Evolutionary conservation across 2,113 vertebrate genomes (phyloP).

Genomic region (Oxyura jamaicensis): DNA sequence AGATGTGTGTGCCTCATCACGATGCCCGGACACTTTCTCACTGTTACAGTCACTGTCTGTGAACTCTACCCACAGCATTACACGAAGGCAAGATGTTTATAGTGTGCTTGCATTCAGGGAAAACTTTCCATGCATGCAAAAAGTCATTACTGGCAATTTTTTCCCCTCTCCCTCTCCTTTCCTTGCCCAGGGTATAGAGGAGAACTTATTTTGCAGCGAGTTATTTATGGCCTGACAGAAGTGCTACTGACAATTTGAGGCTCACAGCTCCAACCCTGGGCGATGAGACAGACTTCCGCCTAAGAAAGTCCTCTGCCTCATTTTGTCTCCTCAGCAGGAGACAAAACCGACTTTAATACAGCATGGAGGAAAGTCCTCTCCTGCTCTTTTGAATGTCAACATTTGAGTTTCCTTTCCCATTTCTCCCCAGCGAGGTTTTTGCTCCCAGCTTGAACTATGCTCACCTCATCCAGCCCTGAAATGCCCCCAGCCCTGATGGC

Average conservation of each 20-base stretch:
- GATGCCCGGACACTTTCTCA: neutral
- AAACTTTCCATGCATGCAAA: neutral
- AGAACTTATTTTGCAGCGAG: neutral
- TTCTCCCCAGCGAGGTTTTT: neutral
- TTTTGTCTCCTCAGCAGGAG: neutral
- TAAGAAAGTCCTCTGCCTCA: neutral
- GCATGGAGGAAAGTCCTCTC: neutral
- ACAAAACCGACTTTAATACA: neutral
- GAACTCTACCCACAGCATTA: neutral
- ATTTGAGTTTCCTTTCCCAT: neutral
- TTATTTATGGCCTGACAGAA: slow-evolving; percentile 19
- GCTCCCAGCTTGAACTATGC: rapidly evolving
- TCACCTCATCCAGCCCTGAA: neutral
- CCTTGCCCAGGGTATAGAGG: neutral
- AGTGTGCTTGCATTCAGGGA: neutral
- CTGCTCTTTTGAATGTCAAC: neutral
- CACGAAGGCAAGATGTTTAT: neutral
- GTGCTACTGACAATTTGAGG: neutral
- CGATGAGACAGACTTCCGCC: neutral
- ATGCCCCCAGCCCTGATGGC: neutral
- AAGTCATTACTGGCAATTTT: neutral
- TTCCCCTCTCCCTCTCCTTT: neutral
- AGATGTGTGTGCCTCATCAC: neutral
- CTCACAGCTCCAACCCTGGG: neutral
- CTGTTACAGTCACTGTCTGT: slow-evolving; percentile 1